A percentile compares a stretch with the other conserved stretches of the same genome.
Conservation (phyloP, 2,113 vertebrate species). For the Hirundichthys speculiger region DNA sequence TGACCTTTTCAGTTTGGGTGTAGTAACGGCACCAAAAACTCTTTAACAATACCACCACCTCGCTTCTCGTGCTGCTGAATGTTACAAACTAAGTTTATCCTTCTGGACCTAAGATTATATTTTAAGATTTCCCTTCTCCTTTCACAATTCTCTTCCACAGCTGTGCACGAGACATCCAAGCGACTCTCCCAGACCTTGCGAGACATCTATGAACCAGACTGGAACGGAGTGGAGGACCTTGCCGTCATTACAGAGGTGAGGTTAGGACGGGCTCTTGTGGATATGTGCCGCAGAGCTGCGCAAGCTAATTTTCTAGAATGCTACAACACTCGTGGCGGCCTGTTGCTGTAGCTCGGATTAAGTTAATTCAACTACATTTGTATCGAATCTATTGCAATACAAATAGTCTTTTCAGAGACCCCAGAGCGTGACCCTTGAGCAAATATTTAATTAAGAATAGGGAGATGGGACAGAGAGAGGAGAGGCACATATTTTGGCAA, state of each 20-base stretch:
- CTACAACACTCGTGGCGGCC: too few species aligned
- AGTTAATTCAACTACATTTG: too few species aligned
- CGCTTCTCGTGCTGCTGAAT: conserved; percentile 8
- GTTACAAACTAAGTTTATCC: not conserved
- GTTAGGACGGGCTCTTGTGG: not conserved
- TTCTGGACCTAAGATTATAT: conserved; percentile 18
- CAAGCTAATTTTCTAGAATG: not conserved
- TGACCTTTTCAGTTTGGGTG: conserved; percentile 57
- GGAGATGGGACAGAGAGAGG: too few species aligned
- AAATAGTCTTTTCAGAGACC: too few species aligned
- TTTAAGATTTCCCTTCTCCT: not conserved
- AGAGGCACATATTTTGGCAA: too few species aligned
- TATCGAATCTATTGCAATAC: too few species aligned
- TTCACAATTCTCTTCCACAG: conserved; percentile 65
- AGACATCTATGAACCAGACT: conserved; percentile 88
- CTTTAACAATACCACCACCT: conserved; percentile 27
- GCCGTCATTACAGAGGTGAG: conserved; percentile 86
- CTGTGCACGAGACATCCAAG: conserved; percentile 91
- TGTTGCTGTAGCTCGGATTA: too few species aligned
- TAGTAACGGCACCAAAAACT: conserved; percentile 3
- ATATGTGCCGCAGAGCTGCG: not conserved
- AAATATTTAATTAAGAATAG: too few species aligned
- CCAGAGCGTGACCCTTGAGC: too few species aligned
- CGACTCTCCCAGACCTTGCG: conserved; percentile 88
- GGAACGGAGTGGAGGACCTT: conserved; percentile 87